phyloP scores from a whole-genome alignment of 2,888 invertebrate genomes.

The Eristalinus sepulchralis region DNA sequence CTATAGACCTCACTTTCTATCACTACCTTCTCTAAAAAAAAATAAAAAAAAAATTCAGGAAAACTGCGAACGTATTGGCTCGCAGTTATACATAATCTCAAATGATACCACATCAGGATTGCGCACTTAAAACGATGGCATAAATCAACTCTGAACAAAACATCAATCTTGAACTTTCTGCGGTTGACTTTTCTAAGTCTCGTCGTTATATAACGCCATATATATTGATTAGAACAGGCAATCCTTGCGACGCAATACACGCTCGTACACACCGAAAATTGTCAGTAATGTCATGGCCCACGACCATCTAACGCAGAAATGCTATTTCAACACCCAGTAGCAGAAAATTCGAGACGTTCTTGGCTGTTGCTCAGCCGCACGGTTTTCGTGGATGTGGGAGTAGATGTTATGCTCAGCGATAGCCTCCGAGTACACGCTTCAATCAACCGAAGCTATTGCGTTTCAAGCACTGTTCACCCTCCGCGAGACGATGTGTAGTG shows the following conservation, averaged over 20 bases:
- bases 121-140: not conserved
- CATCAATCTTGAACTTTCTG: not conserved
- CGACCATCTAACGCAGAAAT: not conserved
- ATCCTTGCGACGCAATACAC: not conserved
- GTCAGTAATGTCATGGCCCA: not conserved
- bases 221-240: not conserved
- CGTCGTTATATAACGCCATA: not conserved
- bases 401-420: not conserved
- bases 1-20: too few species aligned
- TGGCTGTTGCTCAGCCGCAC: not conserved
- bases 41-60: too few species aligned
- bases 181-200: not conserved
- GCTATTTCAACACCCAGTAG: not conserved
- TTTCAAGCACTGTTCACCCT: not conserved
- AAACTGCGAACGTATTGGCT: not conserved
- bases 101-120: not conserved
- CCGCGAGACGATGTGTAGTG: not conserved
- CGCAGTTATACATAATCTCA: not conserved
- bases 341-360: not conserved
- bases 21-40: too few species aligned
- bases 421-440: not conserved
- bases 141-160: too few species aligned
- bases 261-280: not conserved
- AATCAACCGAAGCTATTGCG: constrained; percentile 15
- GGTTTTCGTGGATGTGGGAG: not conserved